Evolutionary conservation across 2,888 invertebrate genomes (phyloP).

Genomic region (Entomobrya proxima): DNA sequence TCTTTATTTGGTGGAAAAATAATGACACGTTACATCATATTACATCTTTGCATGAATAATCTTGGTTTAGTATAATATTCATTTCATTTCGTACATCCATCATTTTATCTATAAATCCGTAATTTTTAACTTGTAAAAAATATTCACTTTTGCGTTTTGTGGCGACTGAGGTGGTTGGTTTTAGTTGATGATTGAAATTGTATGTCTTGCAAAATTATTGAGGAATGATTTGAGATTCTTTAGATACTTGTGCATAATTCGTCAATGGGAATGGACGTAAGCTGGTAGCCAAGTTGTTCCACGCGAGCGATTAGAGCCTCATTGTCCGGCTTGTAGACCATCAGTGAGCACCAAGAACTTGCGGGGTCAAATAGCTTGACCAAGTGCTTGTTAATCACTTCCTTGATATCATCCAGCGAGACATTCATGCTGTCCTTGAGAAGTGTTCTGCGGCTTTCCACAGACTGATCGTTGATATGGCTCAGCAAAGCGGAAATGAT

Average conservation of each 20-base stretch:
- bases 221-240: not conserved
- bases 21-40: too few species aligned
- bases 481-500: conserved; percentile 71
- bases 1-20: too few species aligned
- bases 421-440: conserved; percentile 73
- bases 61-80: too few species aligned
- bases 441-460: conserved; percentile 67
- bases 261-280: conserved; percentile 39
- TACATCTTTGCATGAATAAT: too few species aligned
- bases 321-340: conserved; percentile 66
- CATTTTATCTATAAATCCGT: too few species aligned
- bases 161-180: too few species aligned
- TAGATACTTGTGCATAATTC: conserved; percentile 56
- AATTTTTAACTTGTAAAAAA: too few species aligned
- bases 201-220: too few species aligned
- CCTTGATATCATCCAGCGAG: conserved; percentile 72
- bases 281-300: conserved; percentile 67
- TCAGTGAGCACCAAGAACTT: conserved; percentile 70
- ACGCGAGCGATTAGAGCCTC: conserved; percentile 66
- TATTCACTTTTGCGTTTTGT: too few species aligned
- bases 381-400: conserved; percentile 71
- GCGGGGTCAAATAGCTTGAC: conserved; percentile 73
- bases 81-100: too few species aligned
- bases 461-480: conserved; percentile 70
- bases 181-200: too few species aligned